Percentiles rank a stretch among this genome's conserved stretches.
phyloP scores from a whole-genome alignment of 2,888 invertebrate species.

The Trissolcus japonicus region DNA sequence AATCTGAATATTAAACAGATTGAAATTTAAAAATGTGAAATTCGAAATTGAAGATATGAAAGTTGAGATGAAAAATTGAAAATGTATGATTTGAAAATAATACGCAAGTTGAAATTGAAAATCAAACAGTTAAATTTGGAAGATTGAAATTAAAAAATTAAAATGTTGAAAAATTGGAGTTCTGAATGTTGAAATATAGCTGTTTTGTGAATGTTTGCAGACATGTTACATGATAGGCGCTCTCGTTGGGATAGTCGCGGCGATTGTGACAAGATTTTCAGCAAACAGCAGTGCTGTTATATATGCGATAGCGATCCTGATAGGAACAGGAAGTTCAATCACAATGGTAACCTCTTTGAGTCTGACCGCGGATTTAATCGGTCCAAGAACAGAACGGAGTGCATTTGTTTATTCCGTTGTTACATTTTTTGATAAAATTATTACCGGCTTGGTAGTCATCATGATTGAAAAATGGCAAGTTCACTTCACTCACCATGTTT shows the following conservation, averaged over 20 bases:
- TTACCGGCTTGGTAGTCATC: slow-evolving; percentile 92
- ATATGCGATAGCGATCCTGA: slow-evolving; percentile 78
- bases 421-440: slow-evolving; percentile 94
- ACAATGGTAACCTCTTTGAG: slow-evolving; percentile 92
- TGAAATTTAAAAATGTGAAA: not conserved
- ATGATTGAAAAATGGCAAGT: slow-evolving; percentile 86
- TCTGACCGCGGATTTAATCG: slow-evolving; percentile 92
- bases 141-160: no score
- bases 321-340: slow-evolving; percentile 89
- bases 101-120: not conserved
- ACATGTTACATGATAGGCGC: slow-evolving; percentile 78
- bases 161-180: no score
- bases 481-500: not conserved
- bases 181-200: no score
- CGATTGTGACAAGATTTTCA: slow-evolving; percentile 72
- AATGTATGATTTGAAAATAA: no score
- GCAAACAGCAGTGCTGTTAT: slow-evolving; percentile 73
- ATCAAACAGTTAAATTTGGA: no score
- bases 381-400: slow-evolving; percentile 89
- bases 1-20: no score
- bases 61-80: not conserved
- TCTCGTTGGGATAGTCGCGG: slow-evolving; percentile 75
- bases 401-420: slow-evolving; percentile 95
- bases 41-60: not conserved
- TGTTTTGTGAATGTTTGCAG: slow-evolving; percentile 66